These are phyloP conservation scores for Masnerella sp. DNA, from an alignment of 2,888 invertebrate species.

Conservation along the genomic window DNA sequence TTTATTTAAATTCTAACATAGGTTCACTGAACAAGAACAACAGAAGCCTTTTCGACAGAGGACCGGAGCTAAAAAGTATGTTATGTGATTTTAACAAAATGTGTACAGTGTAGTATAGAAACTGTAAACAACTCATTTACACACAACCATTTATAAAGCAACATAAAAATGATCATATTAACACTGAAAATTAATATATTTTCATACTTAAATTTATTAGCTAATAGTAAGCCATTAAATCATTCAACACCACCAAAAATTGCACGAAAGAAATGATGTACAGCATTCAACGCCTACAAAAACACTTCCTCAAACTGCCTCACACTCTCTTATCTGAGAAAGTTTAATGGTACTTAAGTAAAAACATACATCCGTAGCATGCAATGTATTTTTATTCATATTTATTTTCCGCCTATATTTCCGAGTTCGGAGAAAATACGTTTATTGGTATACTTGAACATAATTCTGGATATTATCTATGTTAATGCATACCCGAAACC, in stretches of 20 bases:
- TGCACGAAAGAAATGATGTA: conserved; percentile 3
- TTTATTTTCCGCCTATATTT: neutral
- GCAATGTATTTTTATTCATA: neutral
- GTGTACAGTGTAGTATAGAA: no score
- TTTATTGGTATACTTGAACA: neutral
- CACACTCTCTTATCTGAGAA: neutral
- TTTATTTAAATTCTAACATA: conserved; percentile 17
- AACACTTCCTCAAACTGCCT: neutral
- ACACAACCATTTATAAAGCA: no score
- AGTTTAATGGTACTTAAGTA: conserved; percentile 1
- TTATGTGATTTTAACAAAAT: conserved; percentile 6
- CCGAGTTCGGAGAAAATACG: neutral
- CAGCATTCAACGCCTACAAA: neutral
- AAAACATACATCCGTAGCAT: neutral
- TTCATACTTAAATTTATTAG: no score
- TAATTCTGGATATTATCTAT: no score
- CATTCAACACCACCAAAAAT: neutral
- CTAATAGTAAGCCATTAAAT: neutral
- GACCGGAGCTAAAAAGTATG: conserved; percentile 13
- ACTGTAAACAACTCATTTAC: no score
- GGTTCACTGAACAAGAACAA: conserved; percentile 7
- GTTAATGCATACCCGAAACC: no score
- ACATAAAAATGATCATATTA: no score
- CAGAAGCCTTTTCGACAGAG: conserved; percentile 4
- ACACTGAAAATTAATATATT: conserved; percentile 2